Conservation (phyloP, 2,888 invertebrate genomes). For the Diarsia rubi region DNA sequence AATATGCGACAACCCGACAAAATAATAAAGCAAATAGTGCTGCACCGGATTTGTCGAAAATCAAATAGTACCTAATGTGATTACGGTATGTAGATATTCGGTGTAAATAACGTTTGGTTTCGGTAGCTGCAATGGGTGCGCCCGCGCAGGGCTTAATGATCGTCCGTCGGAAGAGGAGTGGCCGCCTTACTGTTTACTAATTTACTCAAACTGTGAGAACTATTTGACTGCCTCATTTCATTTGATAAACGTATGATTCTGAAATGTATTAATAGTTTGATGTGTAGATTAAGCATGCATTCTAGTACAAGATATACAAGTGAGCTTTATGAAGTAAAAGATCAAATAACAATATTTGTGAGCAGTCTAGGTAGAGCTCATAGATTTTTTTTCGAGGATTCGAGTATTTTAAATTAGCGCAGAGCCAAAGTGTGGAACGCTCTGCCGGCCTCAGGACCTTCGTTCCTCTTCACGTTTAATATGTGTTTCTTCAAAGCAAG, state of each 20-base stretch:
- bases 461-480: no score
- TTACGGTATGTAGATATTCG: conserved; percentile 36
- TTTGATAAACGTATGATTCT: background rate
- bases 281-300: background rate
- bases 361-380: background rate
- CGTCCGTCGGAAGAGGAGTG: conserved; percentile 41
- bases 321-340: background rate
- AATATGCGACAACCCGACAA: background rate
- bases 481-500: no score
- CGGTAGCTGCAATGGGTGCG: conserved; percentile 57
- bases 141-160: conserved; percentile 37
- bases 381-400: background rate
- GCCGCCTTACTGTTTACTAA: conserved; percentile 41
- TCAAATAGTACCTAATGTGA: conserved; percentile 45
- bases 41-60: conserved; percentile 37
- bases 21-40: conserved; percentile 10
- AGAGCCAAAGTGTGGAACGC: no score
- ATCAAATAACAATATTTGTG: background rate
- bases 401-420: no score
- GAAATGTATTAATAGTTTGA: background rate
- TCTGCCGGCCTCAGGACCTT: no score
- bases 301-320: background rate
- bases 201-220: conserved; percentile 50
- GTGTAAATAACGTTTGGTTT: conserved; percentile 40
- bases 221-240: background rate